phyloP scores from a whole-genome alignment of 1,140 invertebrate genomes.

The Steinernema feltiae region DNA sequence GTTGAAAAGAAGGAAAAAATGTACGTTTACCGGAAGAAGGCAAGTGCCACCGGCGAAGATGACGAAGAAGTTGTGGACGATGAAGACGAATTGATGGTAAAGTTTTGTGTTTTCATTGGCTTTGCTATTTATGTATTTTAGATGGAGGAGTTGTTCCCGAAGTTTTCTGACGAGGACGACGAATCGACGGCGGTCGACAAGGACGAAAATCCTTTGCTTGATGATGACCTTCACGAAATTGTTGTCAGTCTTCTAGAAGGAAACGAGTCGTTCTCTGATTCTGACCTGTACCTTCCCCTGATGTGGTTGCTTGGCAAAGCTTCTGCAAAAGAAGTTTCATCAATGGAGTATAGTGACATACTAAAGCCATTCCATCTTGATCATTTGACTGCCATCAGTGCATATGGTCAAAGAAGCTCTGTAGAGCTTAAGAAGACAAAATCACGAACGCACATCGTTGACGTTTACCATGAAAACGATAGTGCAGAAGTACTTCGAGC shows the following conservation, averaged over 20 bases:
- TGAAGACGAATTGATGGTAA: conserved; percentile 60
- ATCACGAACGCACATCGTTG: conserved; percentile 46
- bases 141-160: conserved; percentile 30
- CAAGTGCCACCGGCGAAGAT: conserved; percentile 38
- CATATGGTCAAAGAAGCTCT: not conserved
- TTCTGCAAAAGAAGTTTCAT: not conserved
- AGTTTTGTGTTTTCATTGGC: conserved; percentile 19
- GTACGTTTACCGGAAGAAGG: conserved; percentile 73
- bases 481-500: conserved; percentile 71
- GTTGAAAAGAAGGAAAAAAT: conserved; percentile 70
- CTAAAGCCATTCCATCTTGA: not conserved
- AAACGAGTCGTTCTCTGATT: not conserved
- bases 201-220: not conserved
- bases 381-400: not conserved
- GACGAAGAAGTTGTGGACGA: conserved; percentile 67
- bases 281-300: conserved; percentile 4
- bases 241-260: not conserved
- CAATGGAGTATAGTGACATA: not conserved
- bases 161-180: conserved; percentile 23
- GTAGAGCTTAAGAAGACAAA: not conserved
- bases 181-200: not conserved
- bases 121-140: conserved; percentile 19
- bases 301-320: conserved; percentile 15
- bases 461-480: conserved; percentile 82
- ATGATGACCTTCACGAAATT: conserved; percentile 16